These are phyloP conservation scores for Myotis vivesi DNA, from an alignment of 2,797 vertebrate species.

Conservation along the genomic window DNA sequence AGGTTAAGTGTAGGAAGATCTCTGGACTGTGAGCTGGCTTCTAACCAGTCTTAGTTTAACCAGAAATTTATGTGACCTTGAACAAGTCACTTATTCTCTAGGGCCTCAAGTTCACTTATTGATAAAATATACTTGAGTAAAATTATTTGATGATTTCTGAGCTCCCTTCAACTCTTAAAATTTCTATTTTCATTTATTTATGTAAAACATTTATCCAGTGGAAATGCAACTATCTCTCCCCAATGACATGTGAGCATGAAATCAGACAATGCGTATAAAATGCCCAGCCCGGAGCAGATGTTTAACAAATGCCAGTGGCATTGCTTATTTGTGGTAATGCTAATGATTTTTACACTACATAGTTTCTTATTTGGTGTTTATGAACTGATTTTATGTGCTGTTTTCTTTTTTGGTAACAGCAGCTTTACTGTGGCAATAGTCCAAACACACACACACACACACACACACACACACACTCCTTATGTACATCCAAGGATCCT, in stretches of 20 bases:
- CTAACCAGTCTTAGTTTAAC: neutral
- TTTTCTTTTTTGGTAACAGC: neutral
- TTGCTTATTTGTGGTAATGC: neutral
- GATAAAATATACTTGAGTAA: slow-evolving; percentile 4
- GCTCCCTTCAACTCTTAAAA: neutral
- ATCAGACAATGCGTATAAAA: neutral
- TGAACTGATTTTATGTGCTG: neutral
- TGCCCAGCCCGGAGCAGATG: neutral
- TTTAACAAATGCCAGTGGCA: neutral
- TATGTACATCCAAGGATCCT: neutral
- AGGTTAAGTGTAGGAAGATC: neutral
- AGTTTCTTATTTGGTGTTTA: neutral
- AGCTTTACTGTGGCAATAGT: neutral
- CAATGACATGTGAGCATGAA: neutral
- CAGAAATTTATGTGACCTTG: neutral
- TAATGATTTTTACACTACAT: neutral
- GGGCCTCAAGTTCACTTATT: neutral
- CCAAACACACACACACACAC: neutral
- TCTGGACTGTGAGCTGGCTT: neutral
- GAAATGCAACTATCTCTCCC: neutral
- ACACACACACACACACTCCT: neutral
- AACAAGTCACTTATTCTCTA: neutral
- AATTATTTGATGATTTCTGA: slow-evolving; percentile 8
- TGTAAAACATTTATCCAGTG: neutral
- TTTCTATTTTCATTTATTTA: slow-evolving; percentile 5